phyloP scores from a whole-genome alignment of 2,888 invertebrate species.

The Bedellia somnulentella region DNA sequence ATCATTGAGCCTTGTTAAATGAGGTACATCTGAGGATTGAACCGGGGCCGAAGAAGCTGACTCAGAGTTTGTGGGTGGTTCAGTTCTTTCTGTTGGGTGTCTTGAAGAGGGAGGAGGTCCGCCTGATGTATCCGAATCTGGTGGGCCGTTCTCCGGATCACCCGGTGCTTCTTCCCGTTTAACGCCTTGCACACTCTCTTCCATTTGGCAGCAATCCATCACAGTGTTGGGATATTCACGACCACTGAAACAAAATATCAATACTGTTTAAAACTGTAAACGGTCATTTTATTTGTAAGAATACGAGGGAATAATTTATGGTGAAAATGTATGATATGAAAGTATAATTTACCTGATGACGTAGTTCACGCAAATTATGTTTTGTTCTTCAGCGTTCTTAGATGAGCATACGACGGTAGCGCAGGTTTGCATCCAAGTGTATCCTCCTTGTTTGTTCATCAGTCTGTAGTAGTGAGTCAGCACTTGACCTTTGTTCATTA shows the following conservation, averaged over 20 bases:
- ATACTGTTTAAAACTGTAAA: not conserved
- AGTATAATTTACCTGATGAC: constrained; percentile 85
- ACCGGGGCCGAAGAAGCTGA: constrained; percentile 41
- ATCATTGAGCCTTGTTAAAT: constrained; percentile 43
- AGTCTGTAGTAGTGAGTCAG: constrained; percentile 93
- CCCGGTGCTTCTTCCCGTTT: constrained; percentile 82
- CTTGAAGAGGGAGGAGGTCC: constrained; percentile 37
- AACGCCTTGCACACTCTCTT: constrained; percentile 78
- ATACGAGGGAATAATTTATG: not conserved
- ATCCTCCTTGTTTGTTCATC: constrained; percentile 95
- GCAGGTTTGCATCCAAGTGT: constrained; percentile 96
- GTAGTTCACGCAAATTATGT: constrained; percentile 96
- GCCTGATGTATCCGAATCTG: constrained; percentile 72
- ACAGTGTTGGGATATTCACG: constrained; percentile 88
- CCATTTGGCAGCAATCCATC: constrained; percentile 92
- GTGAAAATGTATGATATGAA: not conserved
- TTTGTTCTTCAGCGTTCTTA: constrained; percentile 95
- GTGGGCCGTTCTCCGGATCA: constrained; percentile 87
- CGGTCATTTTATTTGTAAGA: not conserved
- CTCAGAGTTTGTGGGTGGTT: constrained; percentile 39
- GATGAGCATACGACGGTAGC: constrained; percentile 95
- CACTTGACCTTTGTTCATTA: constrained; percentile 95
- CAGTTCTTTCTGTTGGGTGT: constrained; percentile 37
- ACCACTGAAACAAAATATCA: constrained; percentile 67
- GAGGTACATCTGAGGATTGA: constrained; percentile 42